Evolutionary conservation across 2,888 invertebrate genomes (phyloP), one percentile per base, ranked within the genome.

Genomic region (Psylliodes chrysocephalus): DNA sequence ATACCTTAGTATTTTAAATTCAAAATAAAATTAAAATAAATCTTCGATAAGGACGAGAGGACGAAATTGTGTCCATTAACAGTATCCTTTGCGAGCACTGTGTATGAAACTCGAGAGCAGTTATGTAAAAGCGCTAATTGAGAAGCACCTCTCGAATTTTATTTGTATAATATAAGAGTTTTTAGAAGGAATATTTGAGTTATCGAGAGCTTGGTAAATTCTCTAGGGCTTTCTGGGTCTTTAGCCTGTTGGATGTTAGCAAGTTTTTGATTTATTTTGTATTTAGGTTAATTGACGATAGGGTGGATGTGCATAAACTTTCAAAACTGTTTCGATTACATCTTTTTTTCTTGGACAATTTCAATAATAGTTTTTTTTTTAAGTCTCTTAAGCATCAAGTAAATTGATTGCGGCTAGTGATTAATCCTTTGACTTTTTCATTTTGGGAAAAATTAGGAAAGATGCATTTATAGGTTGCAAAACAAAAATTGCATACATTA

Each of bases 81-180:
- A 7, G 33, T 33, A 33, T 8, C n/a, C 33, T n/a, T 33, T 33
- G 10, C 2, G 8, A 33, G 3, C 33, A 33, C n/a, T 2, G 25
- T 25, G 5, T 3, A 40, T 38, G 22, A 53, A 53, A 53, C 38
- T 38, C 7, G n/a, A 53, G 22, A 38, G 4, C 38, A n/a, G 19
- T 53, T 22, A 38, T 12, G 22, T 18, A 22, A 12, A 38, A 38
- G n/a, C 33, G 15, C 17, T 56, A 57, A 57, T 47, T 47, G 15
- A 14, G 7, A 10, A 57, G 47, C 19, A 47, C 57, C 57, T 35
- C 57, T 57, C 47, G 12, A 47, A 25, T 35, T 47, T 57, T 47
- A 57, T 57, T 57, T 35, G 35, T 47, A 18, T 57, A 56, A 17
- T 15, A 17, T 15, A 19, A 56, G 56, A 46, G 46, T 14, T 46